A percentile compares a stretch with the other conserved stretches of the same genome.
Conservation (phyloP, 37 sponge, comb jelly and placozoan genomes). For the Axinella damicornis region DNA sequence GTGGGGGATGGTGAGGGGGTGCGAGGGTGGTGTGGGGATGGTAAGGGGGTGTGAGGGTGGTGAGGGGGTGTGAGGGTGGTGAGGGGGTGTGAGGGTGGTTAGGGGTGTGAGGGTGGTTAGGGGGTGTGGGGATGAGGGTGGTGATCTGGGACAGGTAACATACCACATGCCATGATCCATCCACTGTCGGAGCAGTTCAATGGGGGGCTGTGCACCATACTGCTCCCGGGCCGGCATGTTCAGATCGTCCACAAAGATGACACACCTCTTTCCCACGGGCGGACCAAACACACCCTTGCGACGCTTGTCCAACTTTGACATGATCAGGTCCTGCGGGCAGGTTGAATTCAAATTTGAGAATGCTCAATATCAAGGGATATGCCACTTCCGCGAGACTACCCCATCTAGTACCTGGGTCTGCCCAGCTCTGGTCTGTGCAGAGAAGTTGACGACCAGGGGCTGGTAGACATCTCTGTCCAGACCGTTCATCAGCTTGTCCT, state of each 20-base stretch:
- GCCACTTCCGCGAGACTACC: no score
- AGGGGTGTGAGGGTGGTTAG: neutral
- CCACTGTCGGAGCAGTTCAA: constrained; percentile 97
- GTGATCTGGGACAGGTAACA: neutral
- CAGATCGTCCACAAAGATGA: constrained; percentile 98
- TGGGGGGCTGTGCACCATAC: constrained; percentile 99
- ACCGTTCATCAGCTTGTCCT: constrained; percentile 94
- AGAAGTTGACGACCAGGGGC: constrained; percentile 98
- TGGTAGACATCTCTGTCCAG: constrained; percentile 84
- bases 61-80: no score
- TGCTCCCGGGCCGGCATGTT: constrained; percentile 97
- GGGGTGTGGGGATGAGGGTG: neutral
- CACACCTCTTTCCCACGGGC: constrained; percentile 94
- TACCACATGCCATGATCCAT: constrained; percentile 94
- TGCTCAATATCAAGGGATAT: no score
- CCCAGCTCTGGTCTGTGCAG: constrained; percentile 95
- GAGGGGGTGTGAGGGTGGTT: neutral
- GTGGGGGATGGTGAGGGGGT: no score
- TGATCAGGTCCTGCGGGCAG: constrained; percentile 93
- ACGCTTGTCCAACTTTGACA: constrained; percentile 97
- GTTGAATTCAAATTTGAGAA: no score
- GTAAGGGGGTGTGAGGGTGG: no score
- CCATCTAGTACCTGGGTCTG: constrained; percentile 74
- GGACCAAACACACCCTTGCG: constrained; percentile 98
- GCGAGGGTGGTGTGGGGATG: no score